These are phyloP conservation scores for Drosophila testacea DNA, from an alignment of 2,888 invertebrate genomes.

Conservation along the genomic window DNA sequence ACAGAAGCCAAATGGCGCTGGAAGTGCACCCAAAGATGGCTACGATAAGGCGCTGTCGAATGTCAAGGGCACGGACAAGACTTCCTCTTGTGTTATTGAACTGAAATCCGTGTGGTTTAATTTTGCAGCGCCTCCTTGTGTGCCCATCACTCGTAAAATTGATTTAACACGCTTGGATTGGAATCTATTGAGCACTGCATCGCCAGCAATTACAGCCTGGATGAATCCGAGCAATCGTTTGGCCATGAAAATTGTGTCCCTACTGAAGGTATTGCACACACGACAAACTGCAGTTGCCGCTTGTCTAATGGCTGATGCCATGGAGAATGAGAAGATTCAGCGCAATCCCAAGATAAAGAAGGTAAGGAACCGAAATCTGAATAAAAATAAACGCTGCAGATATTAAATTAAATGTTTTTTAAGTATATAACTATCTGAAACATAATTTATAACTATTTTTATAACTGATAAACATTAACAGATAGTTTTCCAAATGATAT, in stretches of 20 bases:
- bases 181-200: constrained; percentile 97
- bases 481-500: too few relatives aligned
- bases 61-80: constrained; percentile 89
- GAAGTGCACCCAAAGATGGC: constrained; percentile 67
- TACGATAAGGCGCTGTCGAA: constrained; percentile 86
- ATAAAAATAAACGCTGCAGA: too few relatives aligned
- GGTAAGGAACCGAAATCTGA: constrained; percentile 52
- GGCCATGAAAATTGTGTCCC: constrained; percentile 92
- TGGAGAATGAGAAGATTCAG: constrained; percentile 92
- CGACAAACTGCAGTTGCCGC: constrained; percentile 95
- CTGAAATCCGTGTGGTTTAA: constrained; percentile 97
- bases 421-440: too few relatives aligned
- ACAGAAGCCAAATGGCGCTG: constrained; percentile 34
- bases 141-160: constrained; percentile 96
- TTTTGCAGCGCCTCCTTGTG: constrained; percentile 98
- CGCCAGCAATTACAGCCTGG: constrained; percentile 99
- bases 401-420: too few relatives aligned
- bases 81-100: constrained; percentile 94
- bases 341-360: constrained; percentile 84
- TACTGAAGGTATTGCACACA: constrained; percentile 92
- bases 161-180: constrained; percentile 97
- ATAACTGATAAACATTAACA: too few relatives aligned
- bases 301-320: constrained; percentile 97
- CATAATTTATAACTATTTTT: too few relatives aligned
- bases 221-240: constrained; percentile 97